Base-by-base conservation (phyloP, 1,140 invertebrate genomes). In the Capitella teleta region DNA sequence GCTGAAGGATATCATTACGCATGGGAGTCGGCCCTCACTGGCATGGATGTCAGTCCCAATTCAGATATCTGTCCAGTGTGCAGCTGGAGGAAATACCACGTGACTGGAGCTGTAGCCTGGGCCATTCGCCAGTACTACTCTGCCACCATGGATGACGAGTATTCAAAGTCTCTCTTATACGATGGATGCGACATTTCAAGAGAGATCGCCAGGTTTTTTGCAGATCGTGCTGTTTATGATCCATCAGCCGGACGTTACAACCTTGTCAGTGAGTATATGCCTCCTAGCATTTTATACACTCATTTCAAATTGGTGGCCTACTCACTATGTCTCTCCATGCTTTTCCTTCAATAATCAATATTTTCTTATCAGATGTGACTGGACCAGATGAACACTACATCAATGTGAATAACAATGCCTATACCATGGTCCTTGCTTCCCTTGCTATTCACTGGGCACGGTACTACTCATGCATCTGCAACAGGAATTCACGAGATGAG, bases 401-500 rank as follows among this genome's bases (percentile, higher is more conserved):
- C 18, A 28, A 41, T 24, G 41, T 47, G 3, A 26, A 51, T 24
- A 51, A 51, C 42, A 51, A 51, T 24, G 49, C 49, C 25, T 51
- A 48, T 26, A 45, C 40, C 16, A 16, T 45, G 18, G 28, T 25
- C n/a, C 28, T 24, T 14, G 23, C 40, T 12, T 23, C 18, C 24
- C 49, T 51, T 14, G 49, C 49, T 23, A 51, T 51, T n/a, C 49
- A 51, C 26, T 51, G 40, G 28, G 49, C 41, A 16, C 2, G 49
- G 19, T 51, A 51, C 28, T 19, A 45, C 18, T n/a, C 49, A 3
- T 51, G 49, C 28, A 21, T 47, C 26, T 51, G 49, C 28, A 28
- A 51, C 14, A 28, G 49, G n/a, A 51, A 51, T 23, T 41, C 44
- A 23, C 28, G 49, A 24, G 49, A 51, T 14, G 49, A 51, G 30